Percentiles rank a stretch among this genome's conserved stretches.
These are phyloP conservation scores for Cerceris rybyensis DNA, from an alignment of 2,888 invertebrate genomes.

Conservation along the genomic window DNA sequence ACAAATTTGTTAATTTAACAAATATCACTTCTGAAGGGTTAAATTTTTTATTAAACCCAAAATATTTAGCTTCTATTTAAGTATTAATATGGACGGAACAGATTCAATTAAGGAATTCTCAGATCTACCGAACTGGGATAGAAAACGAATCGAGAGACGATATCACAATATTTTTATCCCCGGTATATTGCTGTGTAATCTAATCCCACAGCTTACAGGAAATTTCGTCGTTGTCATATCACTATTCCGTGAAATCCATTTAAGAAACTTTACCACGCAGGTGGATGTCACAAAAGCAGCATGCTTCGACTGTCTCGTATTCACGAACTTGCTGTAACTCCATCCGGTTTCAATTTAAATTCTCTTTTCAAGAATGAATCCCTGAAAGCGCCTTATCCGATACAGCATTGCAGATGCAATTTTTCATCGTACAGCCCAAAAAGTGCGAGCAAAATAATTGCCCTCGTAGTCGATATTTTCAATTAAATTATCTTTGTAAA, in stretches of 20 bases:
- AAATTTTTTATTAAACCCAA: too few species aligned
- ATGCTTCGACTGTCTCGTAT: conserved; percentile 51
- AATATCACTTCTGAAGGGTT: too few species aligned
- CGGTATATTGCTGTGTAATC: conserved; percentile 9
- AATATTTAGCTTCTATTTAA: too few species aligned
- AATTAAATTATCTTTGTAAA: too few species aligned
- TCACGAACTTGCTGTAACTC: conserved; percentile 48
- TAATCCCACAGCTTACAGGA: conserved; percentile 19
- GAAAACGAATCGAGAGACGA: background rate
- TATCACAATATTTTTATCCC: background rate
- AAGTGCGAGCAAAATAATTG: conserved; percentile 19
- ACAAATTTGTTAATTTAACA: too few species aligned
- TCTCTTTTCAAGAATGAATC: conserved; percentile 48
- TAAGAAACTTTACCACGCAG: conserved; percentile 34
- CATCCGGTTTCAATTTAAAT: conserved; percentile 55
- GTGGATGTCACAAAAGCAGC: conserved; percentile 41
- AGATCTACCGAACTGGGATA: too few species aligned
- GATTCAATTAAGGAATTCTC: too few species aligned
- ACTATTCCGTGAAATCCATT: conserved; percentile 37
- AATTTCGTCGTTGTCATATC: conserved; percentile 41
- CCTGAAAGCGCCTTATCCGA: conserved; percentile 32
- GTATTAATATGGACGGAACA: too few species aligned
- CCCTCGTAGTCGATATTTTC: conserved; percentile 18
- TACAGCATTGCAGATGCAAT: conserved; percentile 42
- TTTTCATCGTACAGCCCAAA: conserved; percentile 21